These are phyloP conservation scores for Indri indri DNA, from an alignment of 2,113 vertebrate genomes.

Conservation along the genomic window DNA sequence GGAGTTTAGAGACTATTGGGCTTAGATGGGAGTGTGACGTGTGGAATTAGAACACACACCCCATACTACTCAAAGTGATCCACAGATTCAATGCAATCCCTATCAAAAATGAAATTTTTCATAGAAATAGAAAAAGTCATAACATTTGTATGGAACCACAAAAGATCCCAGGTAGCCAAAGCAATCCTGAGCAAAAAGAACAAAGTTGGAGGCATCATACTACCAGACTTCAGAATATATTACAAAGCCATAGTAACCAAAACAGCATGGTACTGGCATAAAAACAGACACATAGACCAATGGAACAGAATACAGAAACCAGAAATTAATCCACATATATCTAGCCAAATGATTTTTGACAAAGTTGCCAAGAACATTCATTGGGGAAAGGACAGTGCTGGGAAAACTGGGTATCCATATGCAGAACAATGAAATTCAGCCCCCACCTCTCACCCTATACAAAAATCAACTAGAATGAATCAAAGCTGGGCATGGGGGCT, in stretches of 20 bases:
- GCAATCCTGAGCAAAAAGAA: not conserved
- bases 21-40: not conserved
- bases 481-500: not conserved
- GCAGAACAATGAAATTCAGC: not conserved
- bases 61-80: not conserved
- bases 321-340: not conserved
- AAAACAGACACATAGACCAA: not conserved
- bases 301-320: not conserved
- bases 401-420: not conserved
- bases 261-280: not conserved
- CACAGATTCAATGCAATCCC: not conserved
- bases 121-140: not conserved
- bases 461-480: not conserved
- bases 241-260: not conserved
- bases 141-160: not conserved
- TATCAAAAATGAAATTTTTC: not conserved
- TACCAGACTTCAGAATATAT: not conserved
- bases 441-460: not conserved
- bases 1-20: not conserved
- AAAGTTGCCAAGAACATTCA: not conserved
- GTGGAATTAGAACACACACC: not conserved
- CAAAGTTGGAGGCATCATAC: not conserved
- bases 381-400: not conserved
- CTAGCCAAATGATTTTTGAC: not conserved
- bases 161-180: not conserved